A percentile compares a stretch with the other conserved stretches of the same genome.
Conservation (phyloP, 2,888 invertebrate species). For the Ommatoiulus sabulosus region DNA sequence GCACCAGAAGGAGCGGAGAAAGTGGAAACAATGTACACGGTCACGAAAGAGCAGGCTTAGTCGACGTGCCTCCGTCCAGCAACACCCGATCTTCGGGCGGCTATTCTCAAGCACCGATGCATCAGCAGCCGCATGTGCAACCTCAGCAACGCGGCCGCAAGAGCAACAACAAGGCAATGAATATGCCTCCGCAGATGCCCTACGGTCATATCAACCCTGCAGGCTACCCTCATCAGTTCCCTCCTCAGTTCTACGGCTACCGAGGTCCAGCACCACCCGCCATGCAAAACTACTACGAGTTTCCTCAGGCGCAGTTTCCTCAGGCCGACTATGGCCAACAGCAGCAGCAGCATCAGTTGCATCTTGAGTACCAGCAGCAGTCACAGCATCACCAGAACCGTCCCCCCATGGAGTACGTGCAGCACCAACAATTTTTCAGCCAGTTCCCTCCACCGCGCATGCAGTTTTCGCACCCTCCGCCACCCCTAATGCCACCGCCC, state of each 20-base stretch:
- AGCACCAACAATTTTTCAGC: background rate
- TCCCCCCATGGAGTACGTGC: background rate
- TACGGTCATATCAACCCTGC: background rate
- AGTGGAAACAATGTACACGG: background rate
- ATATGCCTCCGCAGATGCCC: background rate
- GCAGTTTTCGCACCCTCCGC: background rate
- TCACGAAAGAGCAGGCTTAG: background rate
- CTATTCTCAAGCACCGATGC: conserved; percentile 31
- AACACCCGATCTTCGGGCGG: conserved; percentile 49
- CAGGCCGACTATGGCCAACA: background rate
- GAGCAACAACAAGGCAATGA: background rate
- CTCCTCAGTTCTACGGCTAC: background rate
- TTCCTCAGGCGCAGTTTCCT: too few relatives aligned
- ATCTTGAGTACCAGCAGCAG: too few relatives aligned
- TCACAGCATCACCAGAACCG: too few relatives aligned
- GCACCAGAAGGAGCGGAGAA: background rate
- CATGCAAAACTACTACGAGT: background rate
- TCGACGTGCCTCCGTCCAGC: conserved; percentile 54
- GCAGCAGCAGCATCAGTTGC: background rate
- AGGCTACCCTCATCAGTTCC: background rate
- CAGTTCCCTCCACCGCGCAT: background rate
- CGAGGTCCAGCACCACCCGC: background rate
- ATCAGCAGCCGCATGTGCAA: conserved; percentile 23
- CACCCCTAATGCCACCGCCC: background rate
- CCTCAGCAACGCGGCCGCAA: background rate